Base-by-base conservation (phyloP, 1,140 invertebrate species). In the Portunus trituberculatus region DNA sequence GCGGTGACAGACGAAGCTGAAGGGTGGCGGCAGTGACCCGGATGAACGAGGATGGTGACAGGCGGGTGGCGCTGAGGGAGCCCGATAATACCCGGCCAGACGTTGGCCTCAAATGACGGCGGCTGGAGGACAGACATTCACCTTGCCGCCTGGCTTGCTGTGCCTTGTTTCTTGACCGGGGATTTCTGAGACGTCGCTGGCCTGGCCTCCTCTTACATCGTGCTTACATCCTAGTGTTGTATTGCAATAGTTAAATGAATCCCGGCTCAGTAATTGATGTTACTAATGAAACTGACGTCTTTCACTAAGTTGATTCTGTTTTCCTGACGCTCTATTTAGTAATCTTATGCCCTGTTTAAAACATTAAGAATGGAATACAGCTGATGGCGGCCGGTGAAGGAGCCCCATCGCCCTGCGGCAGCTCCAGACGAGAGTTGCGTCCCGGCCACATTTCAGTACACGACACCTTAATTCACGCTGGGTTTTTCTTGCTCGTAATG, bases 401-500 rank as follows among this genome's bases (percentile, higher is more conserved):
- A 59, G 52, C 10, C 52, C 52, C 52, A 59, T 59, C 52, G 2
- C 52, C 52, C 52, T 59, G 52, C 52, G 52, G 52, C 52, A 59
- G 12, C 52, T 14, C 52, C 52, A 59, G 52, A 59, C 52, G 52
- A 20, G 52, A 59, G 52, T 59, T 59, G 52, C 52, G 52, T 59
- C 52, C 52, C 52, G 8, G 52, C 52, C 52, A 59, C 52, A 59
- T n/a, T 93, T 93, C 48, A 46, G 82, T 93, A 93, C 46, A 46
- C 48, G 92, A 88, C 92, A 88, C 84, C 48, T 93, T 88, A 93
- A 93, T 93, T 93, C 92, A 88, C 83, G 82, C 45, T 0, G 8
- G 12, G 7, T 87, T 93, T 93, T 93, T 93, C 32, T 28, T 29
- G 76, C 82, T 83, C 20, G 92, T 93, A 93, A 93, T 93, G 92